Percentiles rank a stretch among this genome's conserved stretches.
Conservation (phyloP, 1,140 invertebrate species). For the Zophobas morio region DNA sequence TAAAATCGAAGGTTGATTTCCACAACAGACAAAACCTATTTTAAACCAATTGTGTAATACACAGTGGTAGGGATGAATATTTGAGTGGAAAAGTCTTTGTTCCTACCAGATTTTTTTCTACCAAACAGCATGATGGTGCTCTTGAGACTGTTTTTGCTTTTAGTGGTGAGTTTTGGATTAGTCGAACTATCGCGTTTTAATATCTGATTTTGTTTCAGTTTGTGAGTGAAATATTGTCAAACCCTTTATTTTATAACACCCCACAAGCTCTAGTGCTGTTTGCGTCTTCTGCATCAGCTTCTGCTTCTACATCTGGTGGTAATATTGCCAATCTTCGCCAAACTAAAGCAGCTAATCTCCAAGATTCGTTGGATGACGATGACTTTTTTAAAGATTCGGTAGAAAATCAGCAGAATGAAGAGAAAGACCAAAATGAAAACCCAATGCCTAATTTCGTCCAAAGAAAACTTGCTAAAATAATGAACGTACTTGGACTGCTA, state of each 20-base stretch:
- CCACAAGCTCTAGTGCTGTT: conserved; percentile 38
- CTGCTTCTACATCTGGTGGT: not conserved
- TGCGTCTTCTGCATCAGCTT: conserved; percentile 48
- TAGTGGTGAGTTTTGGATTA: conserved; percentile 2
- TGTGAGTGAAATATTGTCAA: not conserved
- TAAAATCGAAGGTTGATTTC: conserved; percentile 31
- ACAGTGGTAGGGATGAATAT: conserved; percentile 4
- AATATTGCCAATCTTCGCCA: conserved; percentile 19
- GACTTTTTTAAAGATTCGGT: conserved; percentile 12
- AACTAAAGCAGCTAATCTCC: conserved; percentile 1
- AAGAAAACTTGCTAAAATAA: conserved; percentile 14
- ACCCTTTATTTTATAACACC: conserved; percentile 40
- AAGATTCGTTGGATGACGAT: conserved; percentile 4
- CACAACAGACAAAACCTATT: conserved; percentile 21
- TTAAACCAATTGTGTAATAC: conserved; percentile 6
- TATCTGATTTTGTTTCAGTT: conserved; percentile 13
- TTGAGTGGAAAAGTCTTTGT: not conserved
- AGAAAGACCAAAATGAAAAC: conserved; percentile 11
- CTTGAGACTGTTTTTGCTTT: not conserved
- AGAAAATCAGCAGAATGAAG: conserved; percentile 2
- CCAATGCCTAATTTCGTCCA: conserved; percentile 25
- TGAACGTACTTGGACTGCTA: not conserved
- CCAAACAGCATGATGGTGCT: not conserved
- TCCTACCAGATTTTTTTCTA: conserved; percentile 7
- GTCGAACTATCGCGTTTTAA: not conserved